These are phyloP conservation scores for Coluber constrictor DNA, from an alignment of 2,797 vertebrate genomes.

Conservation along the genomic window DNA sequence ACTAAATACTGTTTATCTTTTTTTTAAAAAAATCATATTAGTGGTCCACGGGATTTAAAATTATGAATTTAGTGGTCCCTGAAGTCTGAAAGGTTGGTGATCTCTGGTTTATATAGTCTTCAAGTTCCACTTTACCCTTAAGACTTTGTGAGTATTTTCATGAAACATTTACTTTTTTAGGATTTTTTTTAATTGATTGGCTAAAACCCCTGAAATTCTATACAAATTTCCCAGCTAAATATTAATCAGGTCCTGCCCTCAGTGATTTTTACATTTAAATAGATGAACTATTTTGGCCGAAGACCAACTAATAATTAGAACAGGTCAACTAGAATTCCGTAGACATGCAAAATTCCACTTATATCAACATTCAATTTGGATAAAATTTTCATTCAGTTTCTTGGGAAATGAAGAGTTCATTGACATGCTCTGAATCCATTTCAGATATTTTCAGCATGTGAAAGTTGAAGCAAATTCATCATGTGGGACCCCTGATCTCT, in stretches of 20 bases:
- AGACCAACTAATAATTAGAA: not conserved
- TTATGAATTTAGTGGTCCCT: no score
- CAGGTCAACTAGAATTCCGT: not conserved
- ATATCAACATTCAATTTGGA: not conserved
- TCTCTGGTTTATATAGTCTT: not conserved
- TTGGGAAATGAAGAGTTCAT: not conserved
- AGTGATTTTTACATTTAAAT: not conserved
- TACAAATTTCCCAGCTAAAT: not conserved
- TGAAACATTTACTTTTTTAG: not conserved
- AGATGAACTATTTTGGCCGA: not conserved
- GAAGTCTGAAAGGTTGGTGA: no score
- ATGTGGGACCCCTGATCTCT: not conserved
- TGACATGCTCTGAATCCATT: not conserved
- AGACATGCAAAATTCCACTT: no score
- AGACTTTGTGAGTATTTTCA: not conserved
- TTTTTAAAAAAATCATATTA: no score
- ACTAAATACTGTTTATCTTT: no score
- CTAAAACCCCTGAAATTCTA: not conserved
- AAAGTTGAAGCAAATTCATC: not conserved
- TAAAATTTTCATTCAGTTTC: not conserved
- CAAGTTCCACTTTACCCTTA: not conserved
- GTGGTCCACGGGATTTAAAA: no score
- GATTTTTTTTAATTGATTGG: not conserved
- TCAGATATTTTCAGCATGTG: not conserved
- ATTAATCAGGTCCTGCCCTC: not conserved